These are phyloP conservation scores for Priocnemis perturbator DNA, from an alignment of 2,888 invertebrate genomes.

Conservation along the genomic window DNA sequence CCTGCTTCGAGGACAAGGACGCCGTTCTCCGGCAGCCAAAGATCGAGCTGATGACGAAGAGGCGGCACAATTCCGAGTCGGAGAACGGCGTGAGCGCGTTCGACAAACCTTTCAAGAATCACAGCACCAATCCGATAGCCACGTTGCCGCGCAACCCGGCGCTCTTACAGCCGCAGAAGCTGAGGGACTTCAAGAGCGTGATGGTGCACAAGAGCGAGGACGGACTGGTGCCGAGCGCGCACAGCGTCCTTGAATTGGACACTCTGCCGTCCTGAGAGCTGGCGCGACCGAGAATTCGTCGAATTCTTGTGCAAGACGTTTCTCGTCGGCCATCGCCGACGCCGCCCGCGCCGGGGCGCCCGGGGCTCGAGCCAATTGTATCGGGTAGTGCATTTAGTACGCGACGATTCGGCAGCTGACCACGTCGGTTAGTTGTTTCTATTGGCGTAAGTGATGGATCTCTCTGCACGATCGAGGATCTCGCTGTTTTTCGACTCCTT, in stretches of 20 bases:
- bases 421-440: too few relatives aligned
- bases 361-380: too few relatives aligned
- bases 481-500: too few relatives aligned
- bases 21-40: slow-evolving; percentile 38
- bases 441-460: too few relatives aligned
- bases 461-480: too few relatives aligned
- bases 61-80: slow-evolving; percentile 71
- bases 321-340: too few relatives aligned
- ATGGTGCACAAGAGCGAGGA: slow-evolving; percentile 67
- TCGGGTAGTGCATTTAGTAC: too few relatives aligned
- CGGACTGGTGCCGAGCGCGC: slow-evolving; percentile 53
- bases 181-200: slow-evolving; percentile 63
- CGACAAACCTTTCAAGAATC: slow-evolving; percentile 53
- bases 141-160: slow-evolving; percentile 67
- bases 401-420: too few relatives aligned
- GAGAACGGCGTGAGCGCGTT: slow-evolving; percentile 65
- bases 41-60: slow-evolving; percentile 52
- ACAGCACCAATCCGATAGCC: slow-evolving; percentile 69
- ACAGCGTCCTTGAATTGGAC: slow-evolving; percentile 70
- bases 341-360: too few relatives aligned
- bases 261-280: slow-evolving; percentile 70
- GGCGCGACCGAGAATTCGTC: too few relatives aligned
- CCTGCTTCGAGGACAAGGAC: slow-evolving; percentile 63
- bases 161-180: slow-evolving; percentile 54
- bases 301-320: too few relatives aligned